Conservation (phyloP, 2,888 invertebrate genomes). For the Tenthredo notha region DNA sequence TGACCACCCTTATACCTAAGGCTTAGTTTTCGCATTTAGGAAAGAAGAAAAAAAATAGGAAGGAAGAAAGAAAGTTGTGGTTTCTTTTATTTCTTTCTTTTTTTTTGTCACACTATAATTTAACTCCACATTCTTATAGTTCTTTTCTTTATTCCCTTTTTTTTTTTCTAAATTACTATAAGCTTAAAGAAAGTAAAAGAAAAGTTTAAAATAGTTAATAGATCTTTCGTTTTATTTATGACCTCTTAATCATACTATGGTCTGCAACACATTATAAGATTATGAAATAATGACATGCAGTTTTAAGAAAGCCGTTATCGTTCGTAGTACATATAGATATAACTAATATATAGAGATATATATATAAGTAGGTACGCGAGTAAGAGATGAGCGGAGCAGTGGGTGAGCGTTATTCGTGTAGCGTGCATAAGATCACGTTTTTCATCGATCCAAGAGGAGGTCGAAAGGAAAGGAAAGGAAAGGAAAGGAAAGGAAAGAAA, state of each 20-base stretch:
- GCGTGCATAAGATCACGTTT: conserved; percentile 40
- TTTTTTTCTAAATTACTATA: no score
- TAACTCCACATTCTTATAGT: background rate
- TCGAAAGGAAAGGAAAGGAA: background rate
- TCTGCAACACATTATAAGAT: background rate
- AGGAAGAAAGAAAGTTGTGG: background rate
- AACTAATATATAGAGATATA: background rate
- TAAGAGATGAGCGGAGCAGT: background rate
- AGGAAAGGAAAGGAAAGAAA: background rate
- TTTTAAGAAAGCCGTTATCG: conserved; percentile 35
- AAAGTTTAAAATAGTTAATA: background rate
- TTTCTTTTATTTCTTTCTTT: background rate
- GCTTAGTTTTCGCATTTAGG: background rate
- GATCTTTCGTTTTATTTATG: background rate
- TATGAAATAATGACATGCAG: conserved; percentile 42
- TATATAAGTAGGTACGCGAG: background rate
- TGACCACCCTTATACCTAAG: background rate
- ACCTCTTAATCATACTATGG: background rate
- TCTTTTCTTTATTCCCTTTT: background rate
- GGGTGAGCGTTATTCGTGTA: conserved; percentile 1
- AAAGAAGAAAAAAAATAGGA: background rate
- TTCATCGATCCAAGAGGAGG: conserved; percentile 30
- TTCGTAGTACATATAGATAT: background rate
- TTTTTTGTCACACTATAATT: background rate
- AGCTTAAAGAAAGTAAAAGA: background rate